Evolutionary conservation across 64 coral and sea anemone species (phyloP), one percentile per base, ranked within the genome.

Genomic region (Pocillopora damicornis): DNA sequence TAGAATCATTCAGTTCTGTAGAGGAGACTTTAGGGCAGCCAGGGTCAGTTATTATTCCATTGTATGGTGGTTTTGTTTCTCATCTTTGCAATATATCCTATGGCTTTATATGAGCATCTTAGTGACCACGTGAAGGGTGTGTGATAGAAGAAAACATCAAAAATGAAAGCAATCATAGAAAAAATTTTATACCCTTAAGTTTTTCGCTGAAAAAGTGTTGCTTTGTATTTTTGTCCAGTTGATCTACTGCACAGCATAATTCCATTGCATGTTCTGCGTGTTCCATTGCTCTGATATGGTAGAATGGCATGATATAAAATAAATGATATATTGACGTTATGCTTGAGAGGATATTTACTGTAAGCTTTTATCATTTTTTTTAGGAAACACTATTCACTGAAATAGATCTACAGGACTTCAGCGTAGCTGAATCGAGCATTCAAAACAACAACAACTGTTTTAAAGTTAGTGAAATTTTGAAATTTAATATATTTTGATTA

Each of bases 401-500:
- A 77, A 88, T 99, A 81, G 93, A 99, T 77, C 91, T 99, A 63
- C 93, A 89, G 79, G 93, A 99, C 79, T 92, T 95, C n/a, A 99
- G 97, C 63, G 91, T 99, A 67, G 97, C 97, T 62, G 97, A 92
- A 80, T 91, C 88, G 23, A 89, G 97, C 36, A 99, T 95, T 37
- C 88, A 94, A 59, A 95, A 99, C 95, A 88, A 89, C 13, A 95
- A 98, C 51, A 98, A 98, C 78, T 92, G 93, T 83, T 99, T 99
- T 90, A 93, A 93, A 17, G 97, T 99, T 65, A 95, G 97, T 86
- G 35, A 81, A 18, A 20, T 58, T 35, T 35, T 9, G 23, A 64
- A 82, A 51, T 51, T 51, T 51, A 7, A 51, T 51, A 51, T 51
- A 51, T 51, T 51, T 51, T 51, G 2, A 7, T 51, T 30, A 30